phyloP scores from a whole-genome alignment of 2,888 invertebrate species.

The Dicyrtoma fusca region DNA sequence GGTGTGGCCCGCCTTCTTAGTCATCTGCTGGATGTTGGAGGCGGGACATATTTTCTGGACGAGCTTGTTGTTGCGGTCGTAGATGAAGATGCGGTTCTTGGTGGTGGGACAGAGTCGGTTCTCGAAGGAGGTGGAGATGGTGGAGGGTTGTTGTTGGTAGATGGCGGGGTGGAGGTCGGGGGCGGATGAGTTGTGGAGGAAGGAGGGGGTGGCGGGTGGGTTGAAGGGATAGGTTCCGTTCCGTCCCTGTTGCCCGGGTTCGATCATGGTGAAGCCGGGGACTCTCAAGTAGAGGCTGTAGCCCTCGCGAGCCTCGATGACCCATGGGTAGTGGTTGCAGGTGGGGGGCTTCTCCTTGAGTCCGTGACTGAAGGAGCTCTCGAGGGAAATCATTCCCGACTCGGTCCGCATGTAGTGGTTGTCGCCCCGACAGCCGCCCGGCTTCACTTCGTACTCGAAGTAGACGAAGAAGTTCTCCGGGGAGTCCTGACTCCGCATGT shows the following conservation, averaged over 20 bases:
- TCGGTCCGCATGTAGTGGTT: constrained; percentile 55
- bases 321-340: constrained; percentile 77
- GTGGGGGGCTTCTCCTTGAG: constrained; percentile 46
- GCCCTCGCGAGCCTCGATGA: constrained; percentile 77
- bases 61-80: constrained; percentile 65
- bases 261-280: constrained; percentile 53
- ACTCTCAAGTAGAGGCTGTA: constrained; percentile 77
- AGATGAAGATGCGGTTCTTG: constrained; percentile 76
- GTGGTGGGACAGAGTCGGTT: constrained; percentile 73
- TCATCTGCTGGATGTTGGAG: constrained; percentile 46
- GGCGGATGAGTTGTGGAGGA: background rate
- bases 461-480: constrained; percentile 54
- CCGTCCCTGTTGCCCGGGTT: constrained; percentile 8
- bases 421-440: constrained; percentile 51
- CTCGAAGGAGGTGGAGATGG: constrained; percentile 33
- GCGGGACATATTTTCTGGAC: constrained; percentile 55
- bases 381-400: constrained; percentile 52
- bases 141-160: constrained; percentile 7
- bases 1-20: constrained; percentile 47
- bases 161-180: background rate
- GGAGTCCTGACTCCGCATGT: constrained; percentile 52
- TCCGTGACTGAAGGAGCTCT: constrained; percentile 51
- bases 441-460: constrained; percentile 50
- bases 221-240: background rate
- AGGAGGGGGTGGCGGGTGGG: background rate